Conservation (phyloP, 2,797 vertebrate genomes). For the Paedocypris micromegethes region DNA sequence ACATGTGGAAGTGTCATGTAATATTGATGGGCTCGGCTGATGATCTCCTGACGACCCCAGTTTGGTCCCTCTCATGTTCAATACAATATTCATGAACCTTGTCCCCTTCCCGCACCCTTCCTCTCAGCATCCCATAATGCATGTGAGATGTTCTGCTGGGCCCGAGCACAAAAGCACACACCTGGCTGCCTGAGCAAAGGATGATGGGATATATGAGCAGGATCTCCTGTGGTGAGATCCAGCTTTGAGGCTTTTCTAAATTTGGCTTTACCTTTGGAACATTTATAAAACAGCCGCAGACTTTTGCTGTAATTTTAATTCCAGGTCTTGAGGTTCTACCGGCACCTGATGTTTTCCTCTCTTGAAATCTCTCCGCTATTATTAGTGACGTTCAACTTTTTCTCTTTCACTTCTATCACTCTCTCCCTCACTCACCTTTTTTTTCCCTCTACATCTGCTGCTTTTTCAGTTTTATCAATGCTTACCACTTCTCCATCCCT, state of each 20-base stretch:
- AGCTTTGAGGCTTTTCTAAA: slow-evolving; percentile 9
- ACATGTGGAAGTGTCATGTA: slow-evolving; percentile 54
- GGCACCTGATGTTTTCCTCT: not conserved
- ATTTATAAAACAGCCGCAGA: not conserved
- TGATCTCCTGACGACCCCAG: slow-evolving; percentile 62
- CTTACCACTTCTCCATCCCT: slow-evolving; percentile 7
- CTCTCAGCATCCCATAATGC: slow-evolving; percentile 63
- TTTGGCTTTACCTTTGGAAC: not conserved
- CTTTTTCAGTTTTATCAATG: slow-evolving; percentile 22
- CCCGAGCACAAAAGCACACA: slow-evolving; percentile 38
- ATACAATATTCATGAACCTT: slow-evolving; percentile 66
- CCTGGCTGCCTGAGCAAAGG: slow-evolving; percentile 38
- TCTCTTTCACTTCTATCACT: slow-evolving; percentile 16
- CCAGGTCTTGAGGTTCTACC: not conserved
- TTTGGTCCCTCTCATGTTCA: slow-evolving; percentile 70
- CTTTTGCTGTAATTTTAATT: not conserved
- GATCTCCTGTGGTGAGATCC: slow-evolving; percentile 36
- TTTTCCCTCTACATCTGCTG: slow-evolving; percentile 24
- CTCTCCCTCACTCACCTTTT: slow-evolving; percentile 2
- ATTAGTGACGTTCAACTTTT: slow-evolving; percentile 15
- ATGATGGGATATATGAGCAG: slow-evolving; percentile 49
- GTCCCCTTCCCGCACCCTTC: slow-evolving; percentile 34
- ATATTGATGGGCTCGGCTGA: slow-evolving; percentile 63
- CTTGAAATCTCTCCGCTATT: slow-evolving; percentile 15
- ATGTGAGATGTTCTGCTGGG: slow-evolving; percentile 62